A percentile compares a stretch with the other conserved stretches of the same genome.
Conservation (phyloP, 2,797 vertebrate species). For the Odontamblyopus rebecca region DNA sequence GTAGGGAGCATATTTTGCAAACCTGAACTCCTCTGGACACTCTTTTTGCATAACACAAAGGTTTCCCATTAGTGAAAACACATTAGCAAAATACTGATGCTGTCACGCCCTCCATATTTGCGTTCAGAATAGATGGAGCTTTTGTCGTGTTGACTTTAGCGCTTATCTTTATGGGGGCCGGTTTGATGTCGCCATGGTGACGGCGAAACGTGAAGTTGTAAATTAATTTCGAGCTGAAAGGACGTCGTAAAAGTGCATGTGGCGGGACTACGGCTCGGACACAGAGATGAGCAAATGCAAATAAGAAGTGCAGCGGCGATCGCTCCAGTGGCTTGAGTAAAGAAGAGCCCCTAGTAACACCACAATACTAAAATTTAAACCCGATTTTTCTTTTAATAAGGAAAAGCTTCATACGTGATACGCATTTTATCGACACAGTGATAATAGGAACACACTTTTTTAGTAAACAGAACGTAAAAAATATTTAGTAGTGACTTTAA, state of each 20-base stretch:
- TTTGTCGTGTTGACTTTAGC: constrained; percentile 29
- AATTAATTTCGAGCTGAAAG: neutral
- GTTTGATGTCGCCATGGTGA: constrained; percentile 24
- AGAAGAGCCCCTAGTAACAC: neutral
- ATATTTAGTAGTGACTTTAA: no score
- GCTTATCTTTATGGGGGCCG: constrained; percentile 24
- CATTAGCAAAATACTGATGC: constrained; percentile 3
- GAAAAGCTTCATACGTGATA: no score
- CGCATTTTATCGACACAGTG: no score
- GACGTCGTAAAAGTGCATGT: neutral
- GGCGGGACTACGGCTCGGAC: neutral
- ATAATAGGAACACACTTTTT: no score
- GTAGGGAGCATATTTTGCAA: no score
- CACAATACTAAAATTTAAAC: neutral
- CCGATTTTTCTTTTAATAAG: no score
- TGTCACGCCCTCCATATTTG: constrained; percentile 32
- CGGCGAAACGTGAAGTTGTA: constrained; percentile 24
- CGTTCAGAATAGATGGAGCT: constrained; percentile 35
- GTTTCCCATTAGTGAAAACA: neutral
- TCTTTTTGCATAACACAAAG: neutral
- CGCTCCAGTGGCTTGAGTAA: neutral
- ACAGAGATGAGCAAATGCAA: constrained; percentile 19
- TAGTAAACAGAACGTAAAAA: no score
- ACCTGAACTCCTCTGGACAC: no score
- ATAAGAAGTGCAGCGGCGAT: constrained; percentile 3